These are phyloP conservation scores for Lophochroa leadbeateri DNA, from an alignment of 2,113 vertebrate genomes.

Conservation along the genomic window DNA sequence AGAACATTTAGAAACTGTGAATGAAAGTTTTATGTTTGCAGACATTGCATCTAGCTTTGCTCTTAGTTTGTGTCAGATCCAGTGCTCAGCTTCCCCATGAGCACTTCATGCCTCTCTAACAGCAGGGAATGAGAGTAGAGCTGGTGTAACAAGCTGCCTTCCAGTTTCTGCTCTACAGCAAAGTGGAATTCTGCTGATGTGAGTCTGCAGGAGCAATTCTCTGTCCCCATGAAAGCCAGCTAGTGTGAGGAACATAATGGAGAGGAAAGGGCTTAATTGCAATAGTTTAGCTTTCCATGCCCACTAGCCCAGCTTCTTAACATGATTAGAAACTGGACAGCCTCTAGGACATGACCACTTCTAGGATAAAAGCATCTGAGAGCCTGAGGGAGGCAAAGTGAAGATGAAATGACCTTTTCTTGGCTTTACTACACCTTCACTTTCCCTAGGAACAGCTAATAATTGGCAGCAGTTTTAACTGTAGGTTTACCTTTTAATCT, in stretches of 20 bases:
- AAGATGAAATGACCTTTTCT: not conserved
- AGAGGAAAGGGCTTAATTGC: not conserved
- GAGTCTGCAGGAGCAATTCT: not conserved
- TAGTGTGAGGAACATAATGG: not conserved
- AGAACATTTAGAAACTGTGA: conserved; percentile 13
- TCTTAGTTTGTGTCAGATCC: not conserved
- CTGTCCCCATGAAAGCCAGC: not conserved
- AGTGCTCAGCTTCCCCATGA: not conserved
- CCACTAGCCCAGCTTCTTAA: not conserved
- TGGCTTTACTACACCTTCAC: not conserved
- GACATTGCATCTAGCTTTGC: not conserved
- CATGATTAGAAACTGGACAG: not conserved
- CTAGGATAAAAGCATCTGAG: not conserved
- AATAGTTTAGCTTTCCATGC: not conserved
- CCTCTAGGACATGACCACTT: not conserved
- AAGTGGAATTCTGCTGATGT: not conserved
- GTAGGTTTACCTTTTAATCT: not conserved
- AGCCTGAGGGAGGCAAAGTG: not conserved
- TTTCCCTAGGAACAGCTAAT: not conserved
- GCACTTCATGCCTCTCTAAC: not conserved
- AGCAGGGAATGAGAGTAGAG: not conserved
- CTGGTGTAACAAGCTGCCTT: not conserved
- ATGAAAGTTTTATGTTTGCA: not conserved
- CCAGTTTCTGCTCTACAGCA: not conserved
- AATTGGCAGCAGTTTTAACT: not conserved